These are phyloP conservation scores for Gallirallus australis DNA, from an alignment of 2,797 vertebrate species.

Conservation along the genomic window DNA sequence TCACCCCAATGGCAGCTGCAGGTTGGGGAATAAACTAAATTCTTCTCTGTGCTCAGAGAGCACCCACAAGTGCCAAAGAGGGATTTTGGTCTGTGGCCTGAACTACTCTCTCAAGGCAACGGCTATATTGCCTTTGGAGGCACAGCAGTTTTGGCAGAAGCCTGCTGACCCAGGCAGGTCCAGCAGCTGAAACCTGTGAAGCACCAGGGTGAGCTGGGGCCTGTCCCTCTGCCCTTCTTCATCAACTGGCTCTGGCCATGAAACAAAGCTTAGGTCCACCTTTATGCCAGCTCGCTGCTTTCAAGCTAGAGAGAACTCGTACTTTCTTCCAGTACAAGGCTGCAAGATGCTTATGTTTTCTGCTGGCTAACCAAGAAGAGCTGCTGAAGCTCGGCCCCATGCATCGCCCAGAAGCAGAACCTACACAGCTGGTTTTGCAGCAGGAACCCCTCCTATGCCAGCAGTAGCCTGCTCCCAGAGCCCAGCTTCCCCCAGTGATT, in stretches of 20 bases:
- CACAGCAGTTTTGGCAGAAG: neutral
- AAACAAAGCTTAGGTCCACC: neutral
- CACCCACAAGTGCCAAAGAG: neutral
- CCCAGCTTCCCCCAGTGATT: neutral
- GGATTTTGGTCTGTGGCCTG: neutral
- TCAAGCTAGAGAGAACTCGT: neutral
- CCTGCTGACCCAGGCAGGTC: neutral
- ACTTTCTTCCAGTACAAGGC: neutral
- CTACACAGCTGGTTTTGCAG: neutral
- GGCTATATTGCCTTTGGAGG: neutral
- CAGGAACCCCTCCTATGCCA: neutral
- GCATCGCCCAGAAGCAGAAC: neutral
- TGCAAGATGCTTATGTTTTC: neutral
- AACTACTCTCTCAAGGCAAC: neutral
- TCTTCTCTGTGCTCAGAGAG: neutral
- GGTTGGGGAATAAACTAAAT: constrained; percentile 27
- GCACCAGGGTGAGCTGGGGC: too few species aligned
- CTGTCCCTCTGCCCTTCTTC: neutral
- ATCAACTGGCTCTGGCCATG: neutral
- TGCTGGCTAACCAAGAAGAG: neutral
- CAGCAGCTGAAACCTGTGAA: neutral
- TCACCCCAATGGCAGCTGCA: neutral
- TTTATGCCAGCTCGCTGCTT: neutral
- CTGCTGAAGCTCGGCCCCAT: neutral
- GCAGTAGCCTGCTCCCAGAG: neutral